These are phyloP conservation scores for Cladopsammia gracilis DNA, from an alignment of 64 coral and sea anemone genomes.

Conservation along the genomic window DNA sequence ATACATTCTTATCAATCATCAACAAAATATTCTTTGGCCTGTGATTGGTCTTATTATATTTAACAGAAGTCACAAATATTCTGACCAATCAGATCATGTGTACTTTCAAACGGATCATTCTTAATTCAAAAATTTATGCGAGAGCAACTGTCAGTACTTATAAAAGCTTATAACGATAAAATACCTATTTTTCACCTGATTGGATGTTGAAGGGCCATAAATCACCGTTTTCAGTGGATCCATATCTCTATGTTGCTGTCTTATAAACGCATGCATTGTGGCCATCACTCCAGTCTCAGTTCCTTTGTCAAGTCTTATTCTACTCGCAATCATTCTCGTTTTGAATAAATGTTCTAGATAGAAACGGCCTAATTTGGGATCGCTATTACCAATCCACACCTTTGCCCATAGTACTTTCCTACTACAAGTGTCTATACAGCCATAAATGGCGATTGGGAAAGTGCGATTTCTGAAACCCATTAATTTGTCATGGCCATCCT, in stretches of 20 bases:
- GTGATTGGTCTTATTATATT: slow-evolving; percentile 13
- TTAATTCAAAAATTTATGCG: neutral
- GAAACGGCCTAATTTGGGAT: slow-evolving; percentile 48
- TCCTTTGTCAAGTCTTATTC: slow-evolving; percentile 19
- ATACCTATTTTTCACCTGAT: neutral
- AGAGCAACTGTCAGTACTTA: neutral
- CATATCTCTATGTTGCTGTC: slow-evolving; percentile 6
- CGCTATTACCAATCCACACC: slow-evolving; percentile 54
- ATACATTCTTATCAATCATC: slow-evolving; percentile 1
- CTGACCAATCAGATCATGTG: slow-evolving; percentile 8
- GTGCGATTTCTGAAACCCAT: slow-evolving; percentile 53
- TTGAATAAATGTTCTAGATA: slow-evolving; percentile 74
- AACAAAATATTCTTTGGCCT: neutral
- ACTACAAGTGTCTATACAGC: slow-evolving; percentile 76
- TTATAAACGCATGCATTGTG: slow-evolving; percentile 6
- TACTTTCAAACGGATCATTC: slow-evolving; percentile 7
- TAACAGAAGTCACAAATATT: neutral
- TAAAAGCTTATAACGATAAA: neutral
- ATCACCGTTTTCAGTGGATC: slow-evolving; percentile 4
- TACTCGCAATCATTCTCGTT: slow-evolving; percentile 56
- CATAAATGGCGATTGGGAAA: slow-evolving; percentile 75
- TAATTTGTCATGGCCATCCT: slow-evolving; percentile 72
- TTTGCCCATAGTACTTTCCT: slow-evolving; percentile 73
- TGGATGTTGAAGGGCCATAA: slow-evolving; percentile 24
- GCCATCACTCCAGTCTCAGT: slow-evolving; percentile 7